A percentile compares a stretch with the other conserved stretches of the same genome.
Conservation (phyloP, 2,888 invertebrate species). For the Rhabditophanes sp. region DNA sequence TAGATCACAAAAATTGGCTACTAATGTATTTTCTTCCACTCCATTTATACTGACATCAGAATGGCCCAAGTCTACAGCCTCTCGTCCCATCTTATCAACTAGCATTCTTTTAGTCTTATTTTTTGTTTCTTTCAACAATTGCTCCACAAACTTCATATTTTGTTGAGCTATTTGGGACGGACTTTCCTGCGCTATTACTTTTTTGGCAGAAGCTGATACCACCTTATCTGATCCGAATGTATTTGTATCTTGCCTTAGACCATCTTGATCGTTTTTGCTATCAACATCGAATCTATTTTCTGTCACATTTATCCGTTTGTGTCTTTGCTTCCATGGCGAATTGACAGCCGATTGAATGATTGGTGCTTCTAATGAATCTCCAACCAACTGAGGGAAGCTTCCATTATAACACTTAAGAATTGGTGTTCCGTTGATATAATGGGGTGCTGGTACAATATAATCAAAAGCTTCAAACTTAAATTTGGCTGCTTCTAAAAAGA, state of each 20-base stretch:
- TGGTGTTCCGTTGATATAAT: slow-evolving; percentile 56
- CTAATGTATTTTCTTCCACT: slow-evolving; percentile 89
- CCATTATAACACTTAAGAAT: slow-evolving; percentile 43
- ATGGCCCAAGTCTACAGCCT: slow-evolving; percentile 81
- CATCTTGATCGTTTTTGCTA: no score
- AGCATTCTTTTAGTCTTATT: slow-evolving; percentile 76
- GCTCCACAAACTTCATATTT: slow-evolving; percentile 93
- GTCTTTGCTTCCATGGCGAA: slow-evolving; percentile 37
- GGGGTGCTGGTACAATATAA: slow-evolving; percentile 55
- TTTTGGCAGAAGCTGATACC: no score
- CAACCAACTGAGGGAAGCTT: slow-evolving; percentile 68
- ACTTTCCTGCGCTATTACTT: no score
- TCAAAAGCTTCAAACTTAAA: no score
- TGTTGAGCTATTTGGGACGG: slow-evolving; percentile 83
- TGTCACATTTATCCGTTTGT: slow-evolving; percentile 18
- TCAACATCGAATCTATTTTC: slow-evolving; percentile 11
- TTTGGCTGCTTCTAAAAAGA: no score
- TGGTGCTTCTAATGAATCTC: slow-evolving; percentile 58
- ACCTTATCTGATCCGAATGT: no score
- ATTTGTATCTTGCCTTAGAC: no score
- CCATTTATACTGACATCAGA: slow-evolving; percentile 57
- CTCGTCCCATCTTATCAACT: slow-evolving; percentile 87
- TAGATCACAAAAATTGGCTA: slow-evolving; percentile 84
- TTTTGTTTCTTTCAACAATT: slow-evolving; percentile 66
- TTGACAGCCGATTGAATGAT: slow-evolving; percentile 21